These are phyloP conservation scores for Drosophila nr. medialis DNA, from an alignment of 2,888 invertebrate species.

Conservation along the genomic window DNA sequence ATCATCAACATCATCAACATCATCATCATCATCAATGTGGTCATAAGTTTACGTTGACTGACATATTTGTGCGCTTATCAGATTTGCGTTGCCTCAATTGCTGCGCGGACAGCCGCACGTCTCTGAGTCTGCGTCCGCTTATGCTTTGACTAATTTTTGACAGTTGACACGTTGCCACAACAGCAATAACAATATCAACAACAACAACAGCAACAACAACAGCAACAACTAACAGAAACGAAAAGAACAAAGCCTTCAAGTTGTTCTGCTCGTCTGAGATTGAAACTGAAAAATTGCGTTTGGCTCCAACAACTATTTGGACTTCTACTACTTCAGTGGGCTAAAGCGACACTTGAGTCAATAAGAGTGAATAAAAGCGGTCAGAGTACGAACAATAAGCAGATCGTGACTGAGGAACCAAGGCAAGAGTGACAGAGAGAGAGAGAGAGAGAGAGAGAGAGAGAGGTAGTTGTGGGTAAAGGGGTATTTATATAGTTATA, in stretches of 20 bases:
- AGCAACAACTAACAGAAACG: constrained; percentile 4
- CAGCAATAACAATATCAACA: constrained; percentile 7
- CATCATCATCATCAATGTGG: neutral
- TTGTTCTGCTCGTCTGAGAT: constrained; percentile 10
- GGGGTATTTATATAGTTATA: constrained; percentile 6
- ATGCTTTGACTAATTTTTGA: constrained; percentile 78
- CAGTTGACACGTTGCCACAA: constrained; percentile 78
- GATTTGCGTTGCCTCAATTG: constrained; percentile 75
- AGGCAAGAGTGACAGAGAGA: neutral
- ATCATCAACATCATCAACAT: constrained; percentile 28
- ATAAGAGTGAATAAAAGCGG: constrained; percentile 48
- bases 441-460: too few species aligned
- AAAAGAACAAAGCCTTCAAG: constrained; percentile 35
- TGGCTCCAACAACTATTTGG: constrained; percentile 46
- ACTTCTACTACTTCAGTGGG: constrained; percentile 77
- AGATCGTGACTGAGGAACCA: constrained; percentile 29
- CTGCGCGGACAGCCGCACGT: constrained; percentile 62
- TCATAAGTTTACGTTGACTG: constrained; percentile 38
- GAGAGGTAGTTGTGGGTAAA: neutral
- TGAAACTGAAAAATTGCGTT: constrained; percentile 22
- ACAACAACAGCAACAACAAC: neutral
- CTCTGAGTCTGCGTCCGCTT: constrained; percentile 23
- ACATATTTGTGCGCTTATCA: constrained; percentile 77
- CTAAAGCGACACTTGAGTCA: constrained; percentile 78
- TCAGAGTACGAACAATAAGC: constrained; percentile 9